Evolutionary conservation across 2,113 vertebrate species (phyloP).

Genomic region (Pica pica): DNA sequence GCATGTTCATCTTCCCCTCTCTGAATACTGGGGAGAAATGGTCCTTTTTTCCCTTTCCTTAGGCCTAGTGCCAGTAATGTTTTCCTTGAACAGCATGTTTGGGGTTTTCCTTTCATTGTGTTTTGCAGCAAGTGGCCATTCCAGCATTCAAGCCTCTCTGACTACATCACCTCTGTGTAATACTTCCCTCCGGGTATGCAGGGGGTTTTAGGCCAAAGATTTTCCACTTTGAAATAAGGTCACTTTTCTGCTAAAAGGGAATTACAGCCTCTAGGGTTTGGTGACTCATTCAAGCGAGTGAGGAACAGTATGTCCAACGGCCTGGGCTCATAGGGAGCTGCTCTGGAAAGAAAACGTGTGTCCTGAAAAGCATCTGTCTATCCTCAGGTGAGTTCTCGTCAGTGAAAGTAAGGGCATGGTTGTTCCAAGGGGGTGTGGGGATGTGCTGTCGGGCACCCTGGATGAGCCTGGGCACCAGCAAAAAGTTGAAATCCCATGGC

Average conservation of each 20-base stretch:
- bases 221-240: neutral
- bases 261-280: neutral
- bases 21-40: neutral
- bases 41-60: neutral
- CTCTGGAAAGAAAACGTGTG: neutral
- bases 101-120: neutral
- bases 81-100: neutral
- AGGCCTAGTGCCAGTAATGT: neutral
- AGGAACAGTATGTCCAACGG: neutral
- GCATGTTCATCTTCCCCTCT: neutral
- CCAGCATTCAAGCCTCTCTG: neutral
- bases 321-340: neutral
- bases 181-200: neutral
- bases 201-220: neutral
- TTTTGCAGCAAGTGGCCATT: neutral
- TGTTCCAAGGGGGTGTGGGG: neutral
- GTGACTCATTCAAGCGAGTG: neutral
- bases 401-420: neutral
- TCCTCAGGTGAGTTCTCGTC: neutral
- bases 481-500: neutral
- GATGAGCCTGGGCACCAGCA: neutral
- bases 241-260: neutral
- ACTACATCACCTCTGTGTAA: neutral
- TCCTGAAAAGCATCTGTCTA: neutral
- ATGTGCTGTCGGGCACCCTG: neutral